These are phyloP conservation scores for Amniataba percoides DNA, from an alignment of 2,797 vertebrate genomes.

Conservation along the genomic window DNA sequence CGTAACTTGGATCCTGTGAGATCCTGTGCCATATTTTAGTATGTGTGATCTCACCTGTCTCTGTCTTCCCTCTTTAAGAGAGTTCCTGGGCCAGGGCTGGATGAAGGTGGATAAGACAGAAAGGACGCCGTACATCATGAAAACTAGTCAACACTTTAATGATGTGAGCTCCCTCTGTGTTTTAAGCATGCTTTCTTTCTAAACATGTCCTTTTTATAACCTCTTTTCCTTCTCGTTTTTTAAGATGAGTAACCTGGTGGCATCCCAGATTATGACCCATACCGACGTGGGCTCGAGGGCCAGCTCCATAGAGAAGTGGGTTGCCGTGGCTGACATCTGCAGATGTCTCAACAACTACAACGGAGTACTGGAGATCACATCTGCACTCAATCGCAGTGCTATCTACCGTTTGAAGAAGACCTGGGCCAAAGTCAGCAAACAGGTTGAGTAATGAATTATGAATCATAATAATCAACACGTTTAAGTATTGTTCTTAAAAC, in stretches of 20 bases:
- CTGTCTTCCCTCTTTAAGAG: slow-evolving; percentile 80
- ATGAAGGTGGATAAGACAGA: slow-evolving; percentile 97
- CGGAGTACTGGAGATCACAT: slow-evolving; percentile 94
- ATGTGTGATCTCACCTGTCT: slow-evolving; percentile 16
- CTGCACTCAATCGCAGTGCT: slow-evolving; percentile 95
- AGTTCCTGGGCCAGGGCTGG: slow-evolving; percentile 97
- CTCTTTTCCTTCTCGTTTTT: slow-evolving; percentile 10
- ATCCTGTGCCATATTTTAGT: not conserved
- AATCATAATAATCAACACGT: not conserved
- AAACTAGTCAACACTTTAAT: slow-evolving; percentile 96
- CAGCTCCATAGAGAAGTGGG: slow-evolving; percentile 95
- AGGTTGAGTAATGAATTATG: slow-evolving; percentile 78
- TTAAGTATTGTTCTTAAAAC: not conserved
- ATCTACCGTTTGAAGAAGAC: slow-evolving; percentile 97
- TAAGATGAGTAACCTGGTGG: slow-evolving; percentile 98
- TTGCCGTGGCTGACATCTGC: slow-evolving; percentile 95
- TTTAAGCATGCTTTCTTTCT: not conserved
- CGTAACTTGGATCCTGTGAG: not conserved
- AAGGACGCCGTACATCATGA: slow-evolving; percentile 95
- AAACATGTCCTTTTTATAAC: not conserved
- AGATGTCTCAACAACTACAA: slow-evolving; percentile 96
- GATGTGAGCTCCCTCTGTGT: slow-evolving; percentile 84
- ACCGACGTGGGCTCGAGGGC: slow-evolving; percentile 91
- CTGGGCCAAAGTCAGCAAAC: slow-evolving; percentile 95
- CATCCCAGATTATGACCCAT: slow-evolving; percentile 96